phyloP scores from a whole-genome alignment of 2,113 vertebrate species.

The Oncorhynchus clarkii region DNA sequence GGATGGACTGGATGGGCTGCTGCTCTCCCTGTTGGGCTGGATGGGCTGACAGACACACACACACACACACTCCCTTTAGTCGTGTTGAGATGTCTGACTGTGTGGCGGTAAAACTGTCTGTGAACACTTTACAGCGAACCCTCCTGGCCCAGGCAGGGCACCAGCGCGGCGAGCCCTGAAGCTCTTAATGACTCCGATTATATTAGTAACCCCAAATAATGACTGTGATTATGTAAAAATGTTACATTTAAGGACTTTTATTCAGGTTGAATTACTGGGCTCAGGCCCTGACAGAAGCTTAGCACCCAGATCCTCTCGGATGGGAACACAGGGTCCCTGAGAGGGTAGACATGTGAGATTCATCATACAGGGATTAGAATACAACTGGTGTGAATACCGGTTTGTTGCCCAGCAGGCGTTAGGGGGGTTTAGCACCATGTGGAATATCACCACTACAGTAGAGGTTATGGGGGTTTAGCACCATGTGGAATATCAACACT shows the following conservation, averaged over 20 bases:
- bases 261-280: constrained; percentile 19
- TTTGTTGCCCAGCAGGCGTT: not conserved
- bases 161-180: not conserved
- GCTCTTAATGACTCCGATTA: constrained; percentile 26
- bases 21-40: no score
- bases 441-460: no score
- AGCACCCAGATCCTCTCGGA: not conserved
- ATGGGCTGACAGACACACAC: no score
- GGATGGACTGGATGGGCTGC: no score
- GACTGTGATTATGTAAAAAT: constrained; percentile 25
- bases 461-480: no score
- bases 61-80: not conserved
- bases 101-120: not conserved
- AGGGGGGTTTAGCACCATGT: no score
- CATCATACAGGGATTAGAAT: constrained; percentile 6
- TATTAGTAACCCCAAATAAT: constrained; percentile 21
- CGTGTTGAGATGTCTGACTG: constrained; percentile 10
- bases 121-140: not conserved
- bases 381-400: constrained; percentile 8
- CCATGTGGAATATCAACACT: no score
- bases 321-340: not conserved
- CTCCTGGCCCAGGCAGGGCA: not conserved
- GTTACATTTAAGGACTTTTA: constrained; percentile 18
- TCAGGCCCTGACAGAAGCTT: not conserved
- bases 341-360: constrained; percentile 7